Evolutionary conservation across 1,140 invertebrate genomes (phyloP).

Genomic region (Pseudomyrmex dendroicus): DNA sequence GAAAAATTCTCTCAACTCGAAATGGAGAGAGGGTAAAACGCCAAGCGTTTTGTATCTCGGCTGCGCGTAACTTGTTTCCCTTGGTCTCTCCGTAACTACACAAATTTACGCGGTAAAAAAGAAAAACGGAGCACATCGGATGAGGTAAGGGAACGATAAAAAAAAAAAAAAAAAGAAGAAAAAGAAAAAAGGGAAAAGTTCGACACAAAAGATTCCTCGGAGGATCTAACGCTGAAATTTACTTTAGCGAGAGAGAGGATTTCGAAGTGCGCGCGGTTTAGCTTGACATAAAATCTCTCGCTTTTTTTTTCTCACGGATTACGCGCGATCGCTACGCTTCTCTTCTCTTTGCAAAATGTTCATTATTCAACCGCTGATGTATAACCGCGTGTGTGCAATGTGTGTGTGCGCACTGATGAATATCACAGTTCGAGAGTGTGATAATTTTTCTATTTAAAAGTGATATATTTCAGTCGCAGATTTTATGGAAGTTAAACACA

Average conservation of each 20-base stretch:
- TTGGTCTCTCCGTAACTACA: conserved; percentile 25
- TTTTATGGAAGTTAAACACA: no score
- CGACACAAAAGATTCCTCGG: conserved; percentile 6
- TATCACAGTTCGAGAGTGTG: no score
- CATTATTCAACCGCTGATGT: background rate
- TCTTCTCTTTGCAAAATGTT: conserved; percentile 4
- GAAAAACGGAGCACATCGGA: conserved; percentile 3
- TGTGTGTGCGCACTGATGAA: no score
- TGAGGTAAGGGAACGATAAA: background rate
- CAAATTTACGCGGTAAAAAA: conserved; percentile 5
- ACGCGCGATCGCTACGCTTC: background rate
- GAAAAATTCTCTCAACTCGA: conserved; percentile 30
- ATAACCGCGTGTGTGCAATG: no score
- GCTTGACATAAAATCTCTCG: background rate
- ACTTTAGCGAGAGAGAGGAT: background rate
- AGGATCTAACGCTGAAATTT: conserved; percentile 37
- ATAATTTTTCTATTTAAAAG: no score
- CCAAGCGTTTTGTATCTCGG: conserved; percentile 21
- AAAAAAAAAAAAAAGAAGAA: background rate
- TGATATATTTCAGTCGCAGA: no score
- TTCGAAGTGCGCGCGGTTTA: background rate
- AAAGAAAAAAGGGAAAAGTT: conserved; percentile 16
- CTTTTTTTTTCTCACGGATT: conserved; percentile 1
- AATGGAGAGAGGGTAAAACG: background rate
- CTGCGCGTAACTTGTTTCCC: conserved; percentile 32